Base-by-base conservation (phyloP, 2,797 vertebrate species). In the Aulostomus chinensis region DNA sequence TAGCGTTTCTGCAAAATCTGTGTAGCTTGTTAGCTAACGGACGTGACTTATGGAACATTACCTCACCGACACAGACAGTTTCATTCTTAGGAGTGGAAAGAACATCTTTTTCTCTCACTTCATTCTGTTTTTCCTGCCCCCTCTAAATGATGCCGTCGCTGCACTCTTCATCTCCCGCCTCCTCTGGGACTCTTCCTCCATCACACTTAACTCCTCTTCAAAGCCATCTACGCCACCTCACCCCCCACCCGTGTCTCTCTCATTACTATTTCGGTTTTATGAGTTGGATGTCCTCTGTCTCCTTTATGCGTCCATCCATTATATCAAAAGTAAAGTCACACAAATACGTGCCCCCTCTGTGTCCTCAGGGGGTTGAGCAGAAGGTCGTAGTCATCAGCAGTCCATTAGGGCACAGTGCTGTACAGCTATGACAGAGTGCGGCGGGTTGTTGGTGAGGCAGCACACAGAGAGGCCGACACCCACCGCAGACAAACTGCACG, bases 361-460 rank as follows among this genome's bases (percentile, higher is more conserved):
- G 80, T 76, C 78, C 84, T 81, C 35, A 7, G 36, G 18, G 48
- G 55, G 83, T 76, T 83, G 71, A 81, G 76, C 67, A 84, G 83
- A 88, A 90, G 87, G 91, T 90, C 81, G 71, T 45, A 68, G 77
- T 80, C 84, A 86, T 90, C 86, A 87, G 79, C 70, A 54, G 70
- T 77, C 79, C 81, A 82, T 90, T 84, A 82, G 59, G 71, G 68
- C 77, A 82, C 70, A 86, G 68, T 78, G 68, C 72, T 71, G 59
- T 81, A 68, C 74, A 58, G 47, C 63, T 71, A 49, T 6, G 9
- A 67, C 51, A 55, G 63, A 78, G 67, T 56, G 59, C 65, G 61
- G 68, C 60, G 61, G 58, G 52, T 60, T 57, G 61, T 58, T 60
- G 4, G 21, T 46, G 41, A 65, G 51, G 58, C 51, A 46, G 11